phyloP scores from a whole-genome alignment of 2,888 invertebrate species.

The Trachelus iudaicus region DNA sequence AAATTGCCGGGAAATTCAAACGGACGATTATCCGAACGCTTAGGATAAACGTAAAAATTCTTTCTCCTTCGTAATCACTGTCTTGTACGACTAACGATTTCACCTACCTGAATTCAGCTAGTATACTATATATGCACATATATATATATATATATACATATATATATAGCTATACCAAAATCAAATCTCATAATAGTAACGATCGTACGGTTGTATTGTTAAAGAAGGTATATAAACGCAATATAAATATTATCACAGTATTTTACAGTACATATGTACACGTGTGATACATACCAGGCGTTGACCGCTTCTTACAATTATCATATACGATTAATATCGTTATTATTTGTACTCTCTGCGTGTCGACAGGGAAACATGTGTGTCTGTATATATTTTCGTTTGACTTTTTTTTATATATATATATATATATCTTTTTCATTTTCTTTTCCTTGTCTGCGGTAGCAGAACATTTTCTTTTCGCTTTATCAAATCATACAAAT shows the following conservation, averaged over 20 bases:
- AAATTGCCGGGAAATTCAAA: background rate
- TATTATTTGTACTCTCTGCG: slow-evolving; percentile 53
- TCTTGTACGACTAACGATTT: background rate
- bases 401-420: background rate
- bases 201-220: slow-evolving; percentile 33
- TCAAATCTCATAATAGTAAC: slow-evolving; percentile 1
- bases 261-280: slow-evolving; percentile 63
- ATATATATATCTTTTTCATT: background rate
- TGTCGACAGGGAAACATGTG: slow-evolving; percentile 44
- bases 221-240: slow-evolving; percentile 42
- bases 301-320: slow-evolving; percentile 16
- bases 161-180: background rate
- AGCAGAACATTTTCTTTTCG: background rate
- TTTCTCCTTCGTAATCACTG: background rate
- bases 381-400: slow-evolving; percentile 26
- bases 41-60: background rate
- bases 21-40: background rate
- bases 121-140: background rate
- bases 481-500: slow-evolving; percentile 27
- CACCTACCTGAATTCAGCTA: background rate
- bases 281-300: slow-evolving; percentile 48
- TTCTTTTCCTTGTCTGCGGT: background rate
- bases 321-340: slow-evolving; percentile 38
- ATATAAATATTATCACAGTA: slow-evolving; percentile 65
- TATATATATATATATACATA: background rate